Evolutionary conservation across 2,113 vertebrate genomes (phyloP).

Genomic region (Nothocercus nigrocapillus): DNA sequence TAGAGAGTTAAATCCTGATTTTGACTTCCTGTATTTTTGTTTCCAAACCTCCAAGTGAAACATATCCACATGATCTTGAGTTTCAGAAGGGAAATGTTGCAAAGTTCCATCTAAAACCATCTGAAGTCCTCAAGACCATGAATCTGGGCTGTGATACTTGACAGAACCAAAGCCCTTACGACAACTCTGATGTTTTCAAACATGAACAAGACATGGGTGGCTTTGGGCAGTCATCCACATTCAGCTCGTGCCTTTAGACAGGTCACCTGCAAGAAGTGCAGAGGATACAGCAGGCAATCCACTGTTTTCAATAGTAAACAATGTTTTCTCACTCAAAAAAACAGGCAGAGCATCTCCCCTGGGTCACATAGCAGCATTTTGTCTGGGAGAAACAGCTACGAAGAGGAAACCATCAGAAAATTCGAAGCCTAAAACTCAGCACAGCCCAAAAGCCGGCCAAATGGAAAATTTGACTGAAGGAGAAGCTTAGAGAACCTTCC

Average conservation of each 20-base stretch:
- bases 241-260: neutral
- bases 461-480: neutral
- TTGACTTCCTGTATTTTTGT: neutral
- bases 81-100: neutral
- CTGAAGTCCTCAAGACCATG: neutral
- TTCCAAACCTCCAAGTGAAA: neutral
- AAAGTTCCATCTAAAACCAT: neutral
- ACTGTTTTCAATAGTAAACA: neutral
- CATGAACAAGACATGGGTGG: fast-evolving
- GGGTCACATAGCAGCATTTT: neutral
- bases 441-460: neutral
- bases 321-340: neutral
- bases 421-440: neutral
- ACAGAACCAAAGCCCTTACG: neutral
- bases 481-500: neutral
- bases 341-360: neutral
- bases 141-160: neutral
- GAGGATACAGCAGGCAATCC: neutral
- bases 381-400: neutral
- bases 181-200: neutral
- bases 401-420: conserved; percentile 11
- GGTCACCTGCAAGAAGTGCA: neutral
- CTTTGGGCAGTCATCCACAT: neutral
- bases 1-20: neutral
- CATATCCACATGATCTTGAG: neutral